Percentiles rank a stretch among this genome's conserved stretches.
phyloP scores from a whole-genome alignment of 1,140 invertebrate species.

The Coenobita brevimanus region DNA sequence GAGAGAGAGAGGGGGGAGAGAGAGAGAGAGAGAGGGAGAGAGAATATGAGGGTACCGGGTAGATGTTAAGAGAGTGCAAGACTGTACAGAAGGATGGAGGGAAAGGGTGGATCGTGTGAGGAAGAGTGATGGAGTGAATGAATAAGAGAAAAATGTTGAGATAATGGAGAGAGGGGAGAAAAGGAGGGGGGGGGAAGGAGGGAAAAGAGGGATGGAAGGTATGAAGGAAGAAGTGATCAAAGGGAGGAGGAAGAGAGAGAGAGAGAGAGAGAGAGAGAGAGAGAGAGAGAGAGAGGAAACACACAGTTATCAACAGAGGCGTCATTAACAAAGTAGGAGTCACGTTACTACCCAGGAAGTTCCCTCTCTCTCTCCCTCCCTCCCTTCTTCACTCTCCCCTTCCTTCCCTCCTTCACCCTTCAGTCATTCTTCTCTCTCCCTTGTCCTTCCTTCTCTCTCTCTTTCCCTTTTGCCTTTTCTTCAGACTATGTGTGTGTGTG shows the following conservation, averaged over 20 bases:
- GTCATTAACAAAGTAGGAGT: no score
- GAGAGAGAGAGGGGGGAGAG: neutral
- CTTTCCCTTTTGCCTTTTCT: no score
- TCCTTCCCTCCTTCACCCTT: neutral
- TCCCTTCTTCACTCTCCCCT: neutral
- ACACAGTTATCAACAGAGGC: neutral
- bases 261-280: conserved; percentile 27
- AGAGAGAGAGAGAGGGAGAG: no score
- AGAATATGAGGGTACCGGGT: neutral
- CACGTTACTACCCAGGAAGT: no score
- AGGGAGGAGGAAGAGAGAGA: neutral
- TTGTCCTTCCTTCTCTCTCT: neutral
- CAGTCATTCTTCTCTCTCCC: neutral
- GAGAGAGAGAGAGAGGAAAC: conserved; percentile 18
- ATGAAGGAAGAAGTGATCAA: neutral
- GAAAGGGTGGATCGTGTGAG: no score
- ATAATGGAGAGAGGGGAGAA: neutral
- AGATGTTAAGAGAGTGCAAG: neutral
- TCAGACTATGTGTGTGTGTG: no score
- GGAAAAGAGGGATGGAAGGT: neutral
- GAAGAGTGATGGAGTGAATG: neutral
- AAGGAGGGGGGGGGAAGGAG: neutral
- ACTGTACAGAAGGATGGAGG: no score
- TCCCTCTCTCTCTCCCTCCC: neutral
- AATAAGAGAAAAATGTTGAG: neutral